A percentile compares a stretch with the other conserved stretches of the same genome.
Conservation (phyloP, 1,140 invertebrate genomes). For the Papilio xuthus region DNA sequence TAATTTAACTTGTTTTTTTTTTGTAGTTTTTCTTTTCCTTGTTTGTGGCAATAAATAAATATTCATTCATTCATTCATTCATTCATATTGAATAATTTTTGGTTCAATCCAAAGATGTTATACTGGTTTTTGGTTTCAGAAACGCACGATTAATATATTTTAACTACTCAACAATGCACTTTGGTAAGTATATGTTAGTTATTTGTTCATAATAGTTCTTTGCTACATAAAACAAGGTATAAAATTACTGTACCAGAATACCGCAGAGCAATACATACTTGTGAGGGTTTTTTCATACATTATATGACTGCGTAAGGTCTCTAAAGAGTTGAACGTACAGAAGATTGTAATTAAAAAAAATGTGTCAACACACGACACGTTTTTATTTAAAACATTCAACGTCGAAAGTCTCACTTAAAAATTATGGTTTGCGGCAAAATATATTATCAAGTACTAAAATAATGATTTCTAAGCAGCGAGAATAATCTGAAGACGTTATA, state of each 20-base stretch:
- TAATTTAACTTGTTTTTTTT: too few species aligned
- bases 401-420: slow-evolving; percentile 4
- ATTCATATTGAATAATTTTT: too few species aligned
- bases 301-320: slow-evolving; percentile 19
- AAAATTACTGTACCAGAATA: neutral
- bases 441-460: neutral
- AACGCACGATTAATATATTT: too few species aligned
- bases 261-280: neutral
- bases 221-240: neutral
- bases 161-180: too few species aligned
- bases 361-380: slow-evolving; percentile 10
- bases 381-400: slow-evolving; percentile 15
- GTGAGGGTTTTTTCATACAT: neutral
- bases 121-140: too few species aligned
- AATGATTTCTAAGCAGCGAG: neutral
- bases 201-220: neutral
- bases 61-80: too few species aligned
- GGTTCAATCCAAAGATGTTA: too few species aligned
- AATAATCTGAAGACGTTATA: too few species aligned
- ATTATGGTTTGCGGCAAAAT: neutral
- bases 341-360: slow-evolving; percentile 17
- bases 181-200: neutral
- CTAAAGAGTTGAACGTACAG: slow-evolving; percentile 1
- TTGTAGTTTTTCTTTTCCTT: too few species aligned
- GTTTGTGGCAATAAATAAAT: too few species aligned